phyloP scores from a whole-genome alignment of 2,797 vertebrate genomes.

The Schizopygopsis pylzovi region DNA sequence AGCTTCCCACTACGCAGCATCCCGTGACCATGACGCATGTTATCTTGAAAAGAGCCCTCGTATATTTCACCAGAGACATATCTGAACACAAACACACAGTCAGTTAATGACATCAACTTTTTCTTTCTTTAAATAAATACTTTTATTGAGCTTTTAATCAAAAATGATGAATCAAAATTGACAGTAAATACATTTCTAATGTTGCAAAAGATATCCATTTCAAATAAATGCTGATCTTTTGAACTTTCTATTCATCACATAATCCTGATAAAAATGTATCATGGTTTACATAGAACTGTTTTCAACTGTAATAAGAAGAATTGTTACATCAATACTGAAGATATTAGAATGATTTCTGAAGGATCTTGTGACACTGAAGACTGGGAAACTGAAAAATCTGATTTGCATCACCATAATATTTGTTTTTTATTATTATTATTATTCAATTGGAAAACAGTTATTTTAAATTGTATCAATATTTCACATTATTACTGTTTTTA shows the following conservation, averaged over 20 bases:
- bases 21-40: conserved; percentile 93
- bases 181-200: neutral
- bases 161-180: neutral
- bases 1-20: conserved; percentile 92
- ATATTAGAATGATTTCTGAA: neutral
- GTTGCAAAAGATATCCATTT: neutral
- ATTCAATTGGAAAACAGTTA: neutral
- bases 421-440: neutral
- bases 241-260: neutral
- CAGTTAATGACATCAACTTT: neutral
- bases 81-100: conserved; percentile 69
- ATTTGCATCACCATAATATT: neutral
- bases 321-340: neutral
- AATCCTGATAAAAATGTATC: neutral
- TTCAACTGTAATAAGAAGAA: neutral
- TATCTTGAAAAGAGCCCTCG: conserved; percentile 93
- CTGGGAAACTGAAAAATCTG: neutral
- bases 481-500: neutral
- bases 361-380: neutral
- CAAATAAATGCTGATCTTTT: neutral
- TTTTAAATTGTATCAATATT: neutral
- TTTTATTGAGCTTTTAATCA: neutral
- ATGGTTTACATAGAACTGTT: neutral
- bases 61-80: conserved; percentile 95
- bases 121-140: neutral